Evolutionary conservation across 2,797 vertebrate species (phyloP).

Genomic region (Megalops cyprinoides): DNA sequence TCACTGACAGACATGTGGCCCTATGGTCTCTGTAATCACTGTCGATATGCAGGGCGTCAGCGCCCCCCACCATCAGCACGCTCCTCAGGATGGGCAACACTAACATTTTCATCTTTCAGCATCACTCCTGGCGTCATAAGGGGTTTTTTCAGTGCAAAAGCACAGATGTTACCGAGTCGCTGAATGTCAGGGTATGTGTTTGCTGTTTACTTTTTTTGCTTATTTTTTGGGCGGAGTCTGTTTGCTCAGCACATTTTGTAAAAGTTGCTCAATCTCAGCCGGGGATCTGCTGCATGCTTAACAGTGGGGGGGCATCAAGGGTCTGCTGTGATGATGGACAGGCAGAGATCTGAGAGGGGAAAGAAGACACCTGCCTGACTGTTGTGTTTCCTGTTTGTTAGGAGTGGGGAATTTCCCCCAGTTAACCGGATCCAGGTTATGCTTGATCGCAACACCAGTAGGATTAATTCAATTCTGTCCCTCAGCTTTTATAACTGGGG

Average conservation of each 20-base stretch:
- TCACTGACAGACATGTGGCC: slow-evolving; percentile 12
- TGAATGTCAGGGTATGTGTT: not conserved
- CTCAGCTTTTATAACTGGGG: slow-evolving; percentile 29
- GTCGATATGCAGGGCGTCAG: slow-evolving; percentile 7
- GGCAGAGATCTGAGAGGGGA: not conserved
- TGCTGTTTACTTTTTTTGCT: not conserved
- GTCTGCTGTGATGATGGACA: no score
- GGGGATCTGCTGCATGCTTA: no score
- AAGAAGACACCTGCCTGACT: not conserved
- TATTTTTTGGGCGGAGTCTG: not conserved
- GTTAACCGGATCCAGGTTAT: slow-evolving; percentile 24
- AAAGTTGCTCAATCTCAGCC: no score
- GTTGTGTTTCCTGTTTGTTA: slow-evolving; percentile 1
- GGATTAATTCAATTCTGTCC: not conserved
- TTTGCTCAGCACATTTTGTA: not conserved
- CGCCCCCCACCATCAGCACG: slow-evolving; percentile 13
- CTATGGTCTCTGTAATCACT: slow-evolving; percentile 15
- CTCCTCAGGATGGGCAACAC: slow-evolving; percentile 39
- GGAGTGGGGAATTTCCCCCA: slow-evolving; percentile 30
- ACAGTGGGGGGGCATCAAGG: no score
- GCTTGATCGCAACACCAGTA: slow-evolving; percentile 7
- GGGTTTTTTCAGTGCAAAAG: not conserved
- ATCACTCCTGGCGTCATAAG: not conserved
- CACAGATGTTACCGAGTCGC: not conserved
- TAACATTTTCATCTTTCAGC: slow-evolving; percentile 44